These are phyloP conservation scores for Trichechus manatus DNA, from an alignment of 2,113 vertebrate genomes.

Conservation along the genomic window DNA sequence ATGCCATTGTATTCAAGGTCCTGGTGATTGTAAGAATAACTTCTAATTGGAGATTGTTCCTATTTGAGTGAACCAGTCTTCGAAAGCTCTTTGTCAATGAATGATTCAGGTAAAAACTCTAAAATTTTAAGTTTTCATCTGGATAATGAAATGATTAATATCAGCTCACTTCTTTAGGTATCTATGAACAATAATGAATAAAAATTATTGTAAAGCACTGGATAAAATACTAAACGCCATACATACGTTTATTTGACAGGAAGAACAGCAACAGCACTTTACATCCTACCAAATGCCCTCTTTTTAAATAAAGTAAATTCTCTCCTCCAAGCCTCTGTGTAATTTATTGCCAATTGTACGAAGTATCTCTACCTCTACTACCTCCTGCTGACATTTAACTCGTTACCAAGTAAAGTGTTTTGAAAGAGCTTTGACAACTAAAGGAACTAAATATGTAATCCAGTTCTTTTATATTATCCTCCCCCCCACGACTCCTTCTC, in stretches of 20 bases:
- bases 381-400: slow-evolving; percentile 34
- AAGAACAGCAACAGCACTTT: neutral
- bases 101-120: neutral
- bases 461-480: neutral
- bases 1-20: neutral
- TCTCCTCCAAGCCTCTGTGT: neutral
- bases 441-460: slow-evolving; percentile 37
- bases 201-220: slow-evolving; percentile 1
- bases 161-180: neutral
- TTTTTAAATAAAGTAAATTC: neutral
- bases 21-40: neutral
- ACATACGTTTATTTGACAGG: slow-evolving; percentile 16
- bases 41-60: neutral
- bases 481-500: neutral
- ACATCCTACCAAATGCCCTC: neutral
- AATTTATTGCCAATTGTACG: slow-evolving; percentile 53
- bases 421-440: slow-evolving; percentile 12
- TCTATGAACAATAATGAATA: neutral
- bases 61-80: neutral
- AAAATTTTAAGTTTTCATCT: slow-evolving; percentile 2
- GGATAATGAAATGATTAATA: slow-evolving; percentile 25
- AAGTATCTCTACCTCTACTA: neutral
- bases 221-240: slow-evolving; percentile 40
- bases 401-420: slow-evolving; percentile 23
- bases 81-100: neutral